Conservation (phyloP, 2,888 invertebrate species). For the Brenthis hecate region DNA sequence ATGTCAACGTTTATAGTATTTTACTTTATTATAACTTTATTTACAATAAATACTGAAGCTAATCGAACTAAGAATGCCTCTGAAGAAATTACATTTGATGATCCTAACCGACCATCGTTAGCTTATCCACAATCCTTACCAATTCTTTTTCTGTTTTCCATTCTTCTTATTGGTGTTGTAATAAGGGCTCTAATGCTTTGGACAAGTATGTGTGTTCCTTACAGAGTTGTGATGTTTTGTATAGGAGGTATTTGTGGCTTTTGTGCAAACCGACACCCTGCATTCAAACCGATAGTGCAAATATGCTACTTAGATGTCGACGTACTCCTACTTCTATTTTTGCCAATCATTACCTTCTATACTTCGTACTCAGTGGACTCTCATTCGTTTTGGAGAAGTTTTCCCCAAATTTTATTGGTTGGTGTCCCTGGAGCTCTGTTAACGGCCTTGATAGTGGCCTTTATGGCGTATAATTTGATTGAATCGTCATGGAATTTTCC, state of each 20-base stretch:
- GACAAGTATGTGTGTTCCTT: slow-evolving; percentile 61
- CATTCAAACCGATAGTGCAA: slow-evolving; percentile 60
- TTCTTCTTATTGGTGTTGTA: slow-evolving; percentile 61
- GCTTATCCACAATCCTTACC: slow-evolving; percentile 61
- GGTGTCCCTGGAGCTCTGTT: slow-evolving; percentile 63
- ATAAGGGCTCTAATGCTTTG: slow-evolving; percentile 64
- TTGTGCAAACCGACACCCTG: slow-evolving; percentile 58
- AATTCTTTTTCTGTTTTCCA: slow-evolving; percentile 62
- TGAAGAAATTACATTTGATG: slow-evolving; percentile 27
- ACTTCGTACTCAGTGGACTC: slow-evolving; percentile 69
- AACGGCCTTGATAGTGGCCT: slow-evolving; percentile 61
- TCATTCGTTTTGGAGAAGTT: slow-evolving; percentile 69
- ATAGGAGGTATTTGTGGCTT: slow-evolving; percentile 66
- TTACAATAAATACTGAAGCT: slow-evolving; percentile 7
- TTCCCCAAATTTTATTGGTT: slow-evolving; percentile 66
- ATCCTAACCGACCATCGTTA: slow-evolving; percentile 48
- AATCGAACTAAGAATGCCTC: slow-evolving; percentile 16
- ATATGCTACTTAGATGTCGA: slow-evolving; percentile 67
- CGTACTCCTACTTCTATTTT: slow-evolving; percentile 54
- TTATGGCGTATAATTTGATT: slow-evolving; percentile 67
- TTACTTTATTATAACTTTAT: slow-evolving; percentile 20
- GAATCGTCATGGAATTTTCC: slow-evolving; percentile 65
- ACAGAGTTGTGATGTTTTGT: slow-evolving; percentile 68
- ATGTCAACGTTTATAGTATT: slow-evolving; percentile 36
- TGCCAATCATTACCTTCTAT: slow-evolving; percentile 67